A percentile compares a stretch with the other conserved stretches of the same genome.
Conservation (phyloP, 2,797 vertebrate species). For the Kryptopterus vitreolus region DNA sequence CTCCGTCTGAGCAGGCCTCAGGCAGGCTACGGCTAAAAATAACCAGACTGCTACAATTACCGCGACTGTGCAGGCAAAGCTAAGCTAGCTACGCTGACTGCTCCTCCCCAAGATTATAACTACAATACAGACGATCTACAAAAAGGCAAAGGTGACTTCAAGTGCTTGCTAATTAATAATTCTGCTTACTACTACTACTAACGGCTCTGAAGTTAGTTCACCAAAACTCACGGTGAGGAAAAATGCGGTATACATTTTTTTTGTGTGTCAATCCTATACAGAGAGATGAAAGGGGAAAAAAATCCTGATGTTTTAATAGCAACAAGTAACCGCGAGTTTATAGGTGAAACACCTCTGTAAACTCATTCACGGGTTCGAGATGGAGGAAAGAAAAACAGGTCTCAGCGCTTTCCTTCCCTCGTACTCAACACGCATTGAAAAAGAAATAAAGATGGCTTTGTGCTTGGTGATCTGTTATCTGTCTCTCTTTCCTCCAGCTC, state of each 20-base stretch:
- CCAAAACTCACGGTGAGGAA: neutral
- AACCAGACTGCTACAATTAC: slow-evolving; percentile 87
- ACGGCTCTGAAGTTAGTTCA: neutral
- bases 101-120: slow-evolving; percentile 7
- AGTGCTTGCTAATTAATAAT: neutral
- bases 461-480: no score
- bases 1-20: slow-evolving; percentile 97
- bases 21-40: slow-evolving; percentile 98
- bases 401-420: no score
- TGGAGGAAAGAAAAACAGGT: no score
- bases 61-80: slow-evolving; percentile 72
- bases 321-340: neutral
- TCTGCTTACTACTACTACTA: slow-evolving; percentile 16
- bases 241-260: neutral
- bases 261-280: neutral
- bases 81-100: slow-evolving; percentile 53
- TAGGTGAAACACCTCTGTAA: neutral
- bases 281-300: neutral
- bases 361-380: no score
- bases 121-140: slow-evolving; percentile 8
- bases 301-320: no score
- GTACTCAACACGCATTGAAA: no score
- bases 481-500: no score
- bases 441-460: no score
- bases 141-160: neutral